Conservation (phyloP, 2,888 invertebrate genomes). For the Chromoteleia sp. region DNA sequence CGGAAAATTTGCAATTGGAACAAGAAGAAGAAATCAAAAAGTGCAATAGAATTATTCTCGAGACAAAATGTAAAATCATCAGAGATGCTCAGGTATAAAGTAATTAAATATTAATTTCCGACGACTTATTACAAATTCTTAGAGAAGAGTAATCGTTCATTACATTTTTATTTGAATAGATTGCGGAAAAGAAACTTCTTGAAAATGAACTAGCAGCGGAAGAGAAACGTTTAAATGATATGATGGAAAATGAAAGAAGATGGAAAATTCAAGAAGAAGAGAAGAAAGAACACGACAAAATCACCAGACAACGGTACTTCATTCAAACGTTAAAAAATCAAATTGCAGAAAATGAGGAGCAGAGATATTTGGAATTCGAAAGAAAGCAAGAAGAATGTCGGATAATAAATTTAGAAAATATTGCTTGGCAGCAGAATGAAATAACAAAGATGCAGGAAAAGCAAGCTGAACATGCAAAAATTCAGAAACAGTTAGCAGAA, state of each 20-base stretch:
- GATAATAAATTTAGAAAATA: conserved; percentile 87
- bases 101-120: too few relatives aligned
- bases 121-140: too few relatives aligned
- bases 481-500: conserved; percentile 81
- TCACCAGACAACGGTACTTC: conserved; percentile 85
- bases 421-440: conserved; percentile 88
- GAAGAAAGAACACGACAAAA: conserved; percentile 85
- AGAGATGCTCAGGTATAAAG: conserved; percentile 90
- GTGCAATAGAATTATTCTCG: conserved; percentile 92
- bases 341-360: conserved; percentile 86
- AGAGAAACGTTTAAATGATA: conserved; percentile 87
- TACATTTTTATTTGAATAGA: conserved; percentile 71
- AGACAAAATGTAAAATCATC: conserved; percentile 94
- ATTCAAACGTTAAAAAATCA: conserved; percentile 87
- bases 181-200: conserved; percentile 83
- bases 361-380: conserved; percentile 87
- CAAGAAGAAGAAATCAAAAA: conserved; percentile 89
- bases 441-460: conserved; percentile 85
- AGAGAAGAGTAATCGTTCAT: too few relatives aligned
- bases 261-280: conserved; percentile 86
- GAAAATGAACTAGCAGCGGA: conserved; percentile 82
- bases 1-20: conserved; percentile 86
- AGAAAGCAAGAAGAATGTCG: conserved; percentile 89
- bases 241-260: conserved; percentile 90
- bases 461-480: conserved; percentile 73